A percentile compares a stretch with the other conserved stretches of the same genome.
phyloP scores from a whole-genome alignment of 2,888 invertebrate genomes.

The Chrysina gloriosa region DNA sequence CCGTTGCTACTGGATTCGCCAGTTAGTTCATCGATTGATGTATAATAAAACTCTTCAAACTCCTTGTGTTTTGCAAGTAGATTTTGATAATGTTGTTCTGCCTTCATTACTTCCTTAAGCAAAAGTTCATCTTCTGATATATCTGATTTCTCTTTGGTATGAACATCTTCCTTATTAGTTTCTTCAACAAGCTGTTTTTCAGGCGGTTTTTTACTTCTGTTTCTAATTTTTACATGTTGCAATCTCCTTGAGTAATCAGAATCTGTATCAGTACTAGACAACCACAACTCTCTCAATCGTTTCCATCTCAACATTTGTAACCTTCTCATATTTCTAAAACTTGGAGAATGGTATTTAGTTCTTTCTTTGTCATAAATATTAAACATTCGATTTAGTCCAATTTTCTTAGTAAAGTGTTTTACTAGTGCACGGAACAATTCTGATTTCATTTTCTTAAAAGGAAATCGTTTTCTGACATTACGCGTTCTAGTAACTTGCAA shows the following conservation, averaged over 20 bases:
- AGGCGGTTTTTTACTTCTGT: conserved; percentile 2
- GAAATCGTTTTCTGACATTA: not conserved
- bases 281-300: conserved; percentile 16
- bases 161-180: too few species aligned
- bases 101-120: conserved; percentile 2
- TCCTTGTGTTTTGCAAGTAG: conserved; percentile 2
- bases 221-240: not conserved
- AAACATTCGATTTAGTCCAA: not conserved
- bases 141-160: too few species aligned
- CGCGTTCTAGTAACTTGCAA: not conserved
- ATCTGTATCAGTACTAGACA: conserved; percentile 34
- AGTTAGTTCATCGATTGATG: not conserved
- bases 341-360: not conserved
- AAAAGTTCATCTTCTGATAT: conserved; percentile 19
- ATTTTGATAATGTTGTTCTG: conserved; percentile 4
- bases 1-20: not conserved
- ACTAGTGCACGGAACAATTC: conserved; percentile 14
- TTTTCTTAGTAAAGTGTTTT: conserved; percentile 5
- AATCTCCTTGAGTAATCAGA: conserved; percentile 26
- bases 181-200: not conserved
- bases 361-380: not conserved
- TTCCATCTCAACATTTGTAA: conserved; percentile 35
- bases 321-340: conserved; percentile 21
- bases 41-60: conserved; percentile 26
- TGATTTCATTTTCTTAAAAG: conserved; percentile 5